phyloP scores from a whole-genome alignment of 2,113 vertebrate species.

The Syngnathus typhle region DNA sequence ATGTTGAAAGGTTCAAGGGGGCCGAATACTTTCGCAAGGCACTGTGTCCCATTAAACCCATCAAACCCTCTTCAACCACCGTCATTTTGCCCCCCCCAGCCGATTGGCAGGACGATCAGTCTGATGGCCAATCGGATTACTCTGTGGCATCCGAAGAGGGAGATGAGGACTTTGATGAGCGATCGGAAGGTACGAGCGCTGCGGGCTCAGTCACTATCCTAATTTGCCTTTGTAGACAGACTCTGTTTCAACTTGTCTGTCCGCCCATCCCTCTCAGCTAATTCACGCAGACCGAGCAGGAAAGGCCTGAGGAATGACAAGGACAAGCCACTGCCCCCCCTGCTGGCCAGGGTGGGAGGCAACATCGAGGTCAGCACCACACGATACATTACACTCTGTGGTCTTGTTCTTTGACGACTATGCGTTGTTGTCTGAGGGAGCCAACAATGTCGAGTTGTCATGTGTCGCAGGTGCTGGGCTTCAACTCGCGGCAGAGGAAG shows the following conservation, averaged over 20 bases:
- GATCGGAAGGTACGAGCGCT: constrained; percentile 79
- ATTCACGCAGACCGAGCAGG: constrained; percentile 90
- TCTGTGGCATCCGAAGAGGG: constrained; percentile 96
- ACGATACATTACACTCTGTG: too few relatives aligned
- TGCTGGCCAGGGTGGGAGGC: constrained; percentile 95
- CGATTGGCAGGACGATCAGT: constrained; percentile 98
- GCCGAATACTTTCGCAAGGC: too few relatives aligned
- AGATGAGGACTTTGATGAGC: constrained; percentile 94
- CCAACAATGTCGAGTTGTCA: not conserved
- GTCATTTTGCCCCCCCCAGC: constrained; percentile 35
- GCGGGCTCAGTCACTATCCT: too few relatives aligned
- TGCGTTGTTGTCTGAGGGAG: too few relatives aligned
- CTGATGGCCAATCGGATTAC: constrained; percentile 95
- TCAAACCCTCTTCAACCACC: not conserved
- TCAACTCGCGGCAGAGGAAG: constrained; percentile 94
- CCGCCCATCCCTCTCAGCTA: constrained; percentile 62
- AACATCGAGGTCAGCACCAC: constrained; percentile 84
- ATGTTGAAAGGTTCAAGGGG: too few relatives aligned
- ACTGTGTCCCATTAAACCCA: too few relatives aligned
- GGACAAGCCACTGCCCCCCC: constrained; percentile 93
- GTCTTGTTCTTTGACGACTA: too few relatives aligned
- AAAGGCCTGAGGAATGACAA: constrained; percentile 94
- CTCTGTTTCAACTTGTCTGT: not conserved
- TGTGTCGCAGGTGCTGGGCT: constrained; percentile 82
- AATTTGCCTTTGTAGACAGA: too few relatives aligned